Evolutionary conservation across 1,140 invertebrate species (phyloP).

Genomic region (Drosophila santomea): DNA sequence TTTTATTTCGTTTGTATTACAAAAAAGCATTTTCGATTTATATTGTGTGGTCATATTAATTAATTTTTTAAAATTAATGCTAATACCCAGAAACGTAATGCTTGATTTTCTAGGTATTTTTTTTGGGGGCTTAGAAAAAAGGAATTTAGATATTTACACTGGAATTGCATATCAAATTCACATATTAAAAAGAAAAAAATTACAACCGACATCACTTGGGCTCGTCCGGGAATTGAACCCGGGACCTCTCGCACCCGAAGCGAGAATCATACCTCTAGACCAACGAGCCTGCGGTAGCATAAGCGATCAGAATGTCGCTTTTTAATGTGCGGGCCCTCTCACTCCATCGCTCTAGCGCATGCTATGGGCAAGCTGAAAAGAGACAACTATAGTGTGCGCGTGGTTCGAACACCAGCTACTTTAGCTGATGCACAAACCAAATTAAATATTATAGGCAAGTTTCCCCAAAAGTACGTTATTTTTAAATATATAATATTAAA

Average conservation of each 20-base stretch:
- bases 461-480: too few species aligned
- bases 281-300: conserved; percentile 71
- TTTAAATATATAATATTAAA: too few species aligned
- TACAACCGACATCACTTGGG: conserved; percentile 84
- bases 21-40: too few species aligned
- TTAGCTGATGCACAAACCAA: neutral
- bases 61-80: too few species aligned
- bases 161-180: neutral
- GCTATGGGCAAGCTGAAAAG: neutral
- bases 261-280: conserved; percentile 84
- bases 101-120: too few species aligned
- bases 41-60: too few species aligned
- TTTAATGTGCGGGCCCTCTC: conserved; percentile 17
- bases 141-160: too few species aligned
- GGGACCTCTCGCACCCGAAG: conserved; percentile 93
- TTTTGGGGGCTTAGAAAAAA: neutral
- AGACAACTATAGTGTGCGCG: neutral
- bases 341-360: neutral
- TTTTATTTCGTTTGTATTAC: too few species aligned
- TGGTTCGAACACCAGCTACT: neutral
- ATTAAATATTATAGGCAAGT: neutral
- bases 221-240: conserved; percentile 93
- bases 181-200: conserved; percentile 22
- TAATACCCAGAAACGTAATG: too few species aligned
- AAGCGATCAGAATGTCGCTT: conserved; percentile 31